A percentile compares a stretch with the other conserved stretches of the same genome.
Conservation (phyloP, 2,888 invertebrate species). For the Heterodera filipjevi region DNA sequence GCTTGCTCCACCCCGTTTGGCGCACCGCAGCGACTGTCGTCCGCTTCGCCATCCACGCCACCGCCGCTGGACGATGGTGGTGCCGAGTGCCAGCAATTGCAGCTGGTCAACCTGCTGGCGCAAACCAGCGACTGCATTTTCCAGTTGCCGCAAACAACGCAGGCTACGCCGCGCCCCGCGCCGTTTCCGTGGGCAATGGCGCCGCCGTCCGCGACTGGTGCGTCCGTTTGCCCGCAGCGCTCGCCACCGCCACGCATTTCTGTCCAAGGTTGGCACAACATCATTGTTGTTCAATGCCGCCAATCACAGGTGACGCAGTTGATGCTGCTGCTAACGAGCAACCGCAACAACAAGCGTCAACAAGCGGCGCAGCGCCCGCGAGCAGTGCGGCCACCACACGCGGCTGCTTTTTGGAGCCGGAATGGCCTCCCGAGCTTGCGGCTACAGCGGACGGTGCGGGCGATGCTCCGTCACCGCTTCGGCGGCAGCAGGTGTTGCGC, state of each 20-base stretch:
- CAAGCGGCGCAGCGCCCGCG: no score
- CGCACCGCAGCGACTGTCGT: neutral
- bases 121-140: constrained; percentile 14
- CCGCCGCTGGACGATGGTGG: neutral
- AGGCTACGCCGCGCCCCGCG: neutral
- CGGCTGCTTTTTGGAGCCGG: neutral
- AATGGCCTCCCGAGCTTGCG: neutral
- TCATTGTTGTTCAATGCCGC: neutral
- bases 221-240: neutral
- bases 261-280: neutral
- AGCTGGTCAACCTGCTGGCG: constrained; percentile 5
- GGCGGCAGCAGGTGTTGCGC: constrained; percentile 15
- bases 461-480: neutral
- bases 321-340: neutral
- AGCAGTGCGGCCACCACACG: neutral
- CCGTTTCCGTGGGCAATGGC: neutral
- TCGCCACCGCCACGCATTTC: neutral
- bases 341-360: neutral
- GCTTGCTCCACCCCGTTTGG: neutral
- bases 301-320: neutral
- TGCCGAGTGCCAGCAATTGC: neutral
- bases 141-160: neutral
- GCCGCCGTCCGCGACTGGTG: neutral
- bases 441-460: neutral
- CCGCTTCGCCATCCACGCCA: neutral